These are phyloP conservation scores for Cantharis nigra DNA, from an alignment of 2,888 invertebrate genomes.

Conservation along the genomic window DNA sequence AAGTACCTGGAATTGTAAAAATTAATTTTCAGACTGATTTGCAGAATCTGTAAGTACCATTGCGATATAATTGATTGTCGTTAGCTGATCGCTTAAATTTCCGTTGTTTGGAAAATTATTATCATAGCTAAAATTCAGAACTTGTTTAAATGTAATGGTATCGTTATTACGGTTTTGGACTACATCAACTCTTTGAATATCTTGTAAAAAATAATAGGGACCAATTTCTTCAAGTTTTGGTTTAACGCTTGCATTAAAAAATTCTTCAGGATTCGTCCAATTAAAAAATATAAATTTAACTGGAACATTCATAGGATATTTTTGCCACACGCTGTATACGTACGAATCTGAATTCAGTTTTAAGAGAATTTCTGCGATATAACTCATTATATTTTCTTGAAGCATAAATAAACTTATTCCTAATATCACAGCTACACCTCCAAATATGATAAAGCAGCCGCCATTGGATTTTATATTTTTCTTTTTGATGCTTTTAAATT, in stretches of 20 bases:
- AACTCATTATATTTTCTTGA: neutral
- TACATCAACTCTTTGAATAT: constrained; percentile 72
- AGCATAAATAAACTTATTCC: neutral
- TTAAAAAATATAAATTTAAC: constrained; percentile 41
- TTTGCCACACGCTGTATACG: neutral
- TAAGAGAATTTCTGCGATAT: neutral
- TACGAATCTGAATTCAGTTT: neutral
- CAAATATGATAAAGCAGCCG: neutral
- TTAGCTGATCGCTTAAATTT: constrained; percentile 68
- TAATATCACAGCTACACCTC: constrained; percentile 27
- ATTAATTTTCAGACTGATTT: neutral
- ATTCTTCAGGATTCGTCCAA: constrained; percentile 58
- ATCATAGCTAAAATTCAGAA: constrained; percentile 72
- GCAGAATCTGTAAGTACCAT: constrained; percentile 59
- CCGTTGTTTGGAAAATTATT: constrained; percentile 66
- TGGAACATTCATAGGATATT: neutral
- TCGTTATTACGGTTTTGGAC: constrained; percentile 70
- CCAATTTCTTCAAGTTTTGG: constrained; percentile 64
- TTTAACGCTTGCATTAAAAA: constrained; percentile 59
- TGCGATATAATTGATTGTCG: constrained; percentile 77
- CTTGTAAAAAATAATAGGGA: constrained; percentile 70
- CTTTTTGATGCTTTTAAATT: neutral
- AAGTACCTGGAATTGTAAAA: neutral
- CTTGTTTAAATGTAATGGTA: constrained; percentile 72
- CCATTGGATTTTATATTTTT: neutral